Evolutionary conservation across 1,140 invertebrate species (phyloP), one percentile per base, ranked within the genome.

Genomic region (Lordiphosa mommai): DNA sequence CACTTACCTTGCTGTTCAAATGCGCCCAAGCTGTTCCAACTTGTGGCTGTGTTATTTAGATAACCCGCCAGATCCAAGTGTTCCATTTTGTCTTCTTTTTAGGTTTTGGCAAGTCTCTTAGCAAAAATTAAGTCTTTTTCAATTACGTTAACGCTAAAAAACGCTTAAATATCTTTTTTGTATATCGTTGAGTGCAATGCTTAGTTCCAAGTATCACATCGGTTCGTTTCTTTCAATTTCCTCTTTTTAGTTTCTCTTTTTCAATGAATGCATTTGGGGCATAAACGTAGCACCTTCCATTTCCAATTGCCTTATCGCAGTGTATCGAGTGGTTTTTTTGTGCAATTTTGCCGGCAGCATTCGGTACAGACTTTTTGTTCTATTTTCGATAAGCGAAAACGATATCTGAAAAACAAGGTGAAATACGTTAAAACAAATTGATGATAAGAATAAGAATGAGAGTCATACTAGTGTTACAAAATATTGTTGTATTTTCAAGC

Each of bases 1-100:
- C n/a, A 63, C 72, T 76, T 23, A 87, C 85, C 85, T 82, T 87
- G 84, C 36, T 87, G 84, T 41, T 87, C 85, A 43, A 87, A 85
- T 53, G 56, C 49, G 8, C 70, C 47, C 44, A 84, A 23, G 65
- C 44, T 43, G 30, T 86, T 86, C 84, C 79, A 87, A 41, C 41
- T 61, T 36, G 67, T 51, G 27, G 84, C 61, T 47, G 79, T 65
- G 38, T 58, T 70, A 20, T 56, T 67, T 37, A 85, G 41, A 58
- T 80, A 69, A 32, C 73, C 79, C n/a, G 74, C 84, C 44, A 87
- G 77, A 69, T 87, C 85, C 63, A 87, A 70, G 48, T 87, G 85
- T 44, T 87, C 85, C 85, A 87, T 87, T 33, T 61, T 13, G 7
- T 20, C 10, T 23, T 23, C 17, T 34, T 10, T 29, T 14, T 7